phyloP scores from a whole-genome alignment of 1,140 invertebrate species.

The Dermatophagoides farinae region DNA sequence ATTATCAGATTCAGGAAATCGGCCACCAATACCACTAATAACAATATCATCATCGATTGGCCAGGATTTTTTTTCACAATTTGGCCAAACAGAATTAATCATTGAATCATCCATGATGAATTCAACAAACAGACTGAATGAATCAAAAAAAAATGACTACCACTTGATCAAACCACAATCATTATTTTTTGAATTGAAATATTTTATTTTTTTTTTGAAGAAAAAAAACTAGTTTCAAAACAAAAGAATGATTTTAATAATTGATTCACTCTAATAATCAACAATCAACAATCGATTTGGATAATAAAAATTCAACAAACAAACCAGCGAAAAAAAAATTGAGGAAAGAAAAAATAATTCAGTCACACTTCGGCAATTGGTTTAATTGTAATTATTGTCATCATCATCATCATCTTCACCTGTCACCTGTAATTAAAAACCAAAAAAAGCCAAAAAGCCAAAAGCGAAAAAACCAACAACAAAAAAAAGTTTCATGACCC shows the following conservation, averaged over 20 bases:
- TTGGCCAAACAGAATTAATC: not conserved
- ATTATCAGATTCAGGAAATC: constrained; percentile 62
- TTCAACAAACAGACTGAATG: not conserved
- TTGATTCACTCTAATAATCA: not conserved
- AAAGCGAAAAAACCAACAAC: too few species aligned
- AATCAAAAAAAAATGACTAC: not conserved
- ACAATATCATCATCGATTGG: constrained; percentile 48
- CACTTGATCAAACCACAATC: too few species aligned
- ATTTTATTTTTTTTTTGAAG: not conserved
- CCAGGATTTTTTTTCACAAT: not conserved
- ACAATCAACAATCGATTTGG: too few species aligned
- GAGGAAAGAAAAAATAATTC: too few species aligned
- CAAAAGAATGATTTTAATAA: not conserved
- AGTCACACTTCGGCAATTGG: too few species aligned
- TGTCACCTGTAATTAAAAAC: too few species aligned
- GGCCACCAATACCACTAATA: constrained; percentile 66
- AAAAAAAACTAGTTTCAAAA: not conserved
- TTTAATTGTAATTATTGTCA: too few species aligned
- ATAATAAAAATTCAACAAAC: too few species aligned
- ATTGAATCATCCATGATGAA: not conserved
- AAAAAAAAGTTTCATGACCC: too few species aligned
- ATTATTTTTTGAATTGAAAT: not conserved
- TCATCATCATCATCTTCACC: too few species aligned
- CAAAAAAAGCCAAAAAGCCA: too few species aligned
- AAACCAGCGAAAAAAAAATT: too few species aligned